Evolutionary conservation across 2,797 vertebrate species (phyloP).

Genomic region (Adrianichthys oophorus): DNA sequence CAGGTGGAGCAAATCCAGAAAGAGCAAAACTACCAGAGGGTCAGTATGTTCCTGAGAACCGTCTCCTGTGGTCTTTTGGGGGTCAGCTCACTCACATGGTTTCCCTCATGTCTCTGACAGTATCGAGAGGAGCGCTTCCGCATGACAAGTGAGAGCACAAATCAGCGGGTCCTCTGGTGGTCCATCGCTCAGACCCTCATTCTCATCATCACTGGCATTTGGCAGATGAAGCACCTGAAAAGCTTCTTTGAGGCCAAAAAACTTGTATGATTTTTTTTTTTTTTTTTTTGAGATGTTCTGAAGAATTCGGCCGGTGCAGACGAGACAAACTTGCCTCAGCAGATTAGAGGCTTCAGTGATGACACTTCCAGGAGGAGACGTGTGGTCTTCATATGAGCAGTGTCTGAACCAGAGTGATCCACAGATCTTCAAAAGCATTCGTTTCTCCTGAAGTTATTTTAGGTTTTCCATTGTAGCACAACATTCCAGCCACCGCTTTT

Average conservation of each 20-base stretch:
- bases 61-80: too few relatives aligned
- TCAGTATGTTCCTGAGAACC: conserved; percentile 58
- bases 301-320: not conserved
- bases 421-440: not conserved
- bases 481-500: conserved; percentile 7
- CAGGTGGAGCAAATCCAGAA: conserved; percentile 97
- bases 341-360: not conserved
- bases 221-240: conserved; percentile 97
- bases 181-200: conserved; percentile 94
- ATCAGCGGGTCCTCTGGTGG: conserved; percentile 97
- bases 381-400: conserved; percentile 15
- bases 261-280: conserved; percentile 77
- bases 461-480: conserved; percentile 7
- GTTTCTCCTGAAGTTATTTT: conserved; percentile 7
- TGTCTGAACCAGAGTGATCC: conserved; percentile 2
- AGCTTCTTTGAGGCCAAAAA: conserved; percentile 98
- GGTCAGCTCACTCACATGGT: not conserved
- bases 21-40: conserved; percentile 95
- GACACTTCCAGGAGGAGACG: conserved; percentile 12
- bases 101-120: conserved; percentile 56
- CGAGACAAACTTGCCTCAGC: conserved; percentile 14
- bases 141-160: conserved; percentile 95
- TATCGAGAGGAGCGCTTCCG: conserved; percentile 93
- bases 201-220: conserved; percentile 91
- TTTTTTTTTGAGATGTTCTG: not conserved